These are phyloP conservation scores for Eufriesea mexicana DNA, from an alignment of 1,140 invertebrate genomes.

Conservation along the genomic window DNA sequence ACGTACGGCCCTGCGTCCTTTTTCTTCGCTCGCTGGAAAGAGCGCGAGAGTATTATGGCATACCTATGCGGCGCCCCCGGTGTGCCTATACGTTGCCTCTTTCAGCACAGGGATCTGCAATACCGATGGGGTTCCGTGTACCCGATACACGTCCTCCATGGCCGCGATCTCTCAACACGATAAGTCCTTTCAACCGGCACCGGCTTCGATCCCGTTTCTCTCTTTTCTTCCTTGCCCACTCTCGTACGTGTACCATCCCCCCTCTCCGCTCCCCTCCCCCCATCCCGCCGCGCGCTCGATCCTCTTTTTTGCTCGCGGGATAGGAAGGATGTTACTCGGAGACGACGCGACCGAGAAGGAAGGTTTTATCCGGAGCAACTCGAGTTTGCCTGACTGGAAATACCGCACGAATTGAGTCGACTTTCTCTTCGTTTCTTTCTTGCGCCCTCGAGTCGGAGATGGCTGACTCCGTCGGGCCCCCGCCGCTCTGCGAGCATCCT, in stretches of 20 bases:
- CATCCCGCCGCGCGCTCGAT: not conserved
- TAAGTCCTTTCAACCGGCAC: slow-evolving; percentile 67
- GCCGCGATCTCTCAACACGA: slow-evolving; percentile 67
- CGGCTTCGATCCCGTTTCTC: slow-evolving; percentile 53
- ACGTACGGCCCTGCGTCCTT: slow-evolving; percentile 51
- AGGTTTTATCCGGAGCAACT: slow-evolving; percentile 64
- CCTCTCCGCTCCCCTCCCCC: not conserved
- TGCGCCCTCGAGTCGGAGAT: not conserved
- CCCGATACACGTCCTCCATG: slow-evolving; percentile 53
- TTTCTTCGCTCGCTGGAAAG: slow-evolving; percentile 28
- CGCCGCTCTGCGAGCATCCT: not conserved
- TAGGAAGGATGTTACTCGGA: slow-evolving; percentile 60
- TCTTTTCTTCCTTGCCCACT: slow-evolving; percentile 38
- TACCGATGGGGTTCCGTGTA: slow-evolving; percentile 63
- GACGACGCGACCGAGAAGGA: slow-evolving; percentile 59
- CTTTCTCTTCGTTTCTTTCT: slow-evolving; percentile 30
- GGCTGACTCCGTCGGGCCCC: slow-evolving; percentile 5
- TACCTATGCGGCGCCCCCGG: slow-evolving; percentile 5
- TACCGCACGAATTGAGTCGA: slow-evolving; percentile 57
- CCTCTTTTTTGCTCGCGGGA: slow-evolving; percentile 29
- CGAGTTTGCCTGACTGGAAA: slow-evolving; percentile 45
- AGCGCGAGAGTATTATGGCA: slow-evolving; percentile 10
- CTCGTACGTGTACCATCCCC: slow-evolving; percentile 15
- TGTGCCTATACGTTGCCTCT: slow-evolving; percentile 22
- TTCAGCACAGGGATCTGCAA: slow-evolving; percentile 56